phyloP scores from a whole-genome alignment of 92 coral and sea anemone genomes.

The Anthopleura xanthogrammica region DNA sequence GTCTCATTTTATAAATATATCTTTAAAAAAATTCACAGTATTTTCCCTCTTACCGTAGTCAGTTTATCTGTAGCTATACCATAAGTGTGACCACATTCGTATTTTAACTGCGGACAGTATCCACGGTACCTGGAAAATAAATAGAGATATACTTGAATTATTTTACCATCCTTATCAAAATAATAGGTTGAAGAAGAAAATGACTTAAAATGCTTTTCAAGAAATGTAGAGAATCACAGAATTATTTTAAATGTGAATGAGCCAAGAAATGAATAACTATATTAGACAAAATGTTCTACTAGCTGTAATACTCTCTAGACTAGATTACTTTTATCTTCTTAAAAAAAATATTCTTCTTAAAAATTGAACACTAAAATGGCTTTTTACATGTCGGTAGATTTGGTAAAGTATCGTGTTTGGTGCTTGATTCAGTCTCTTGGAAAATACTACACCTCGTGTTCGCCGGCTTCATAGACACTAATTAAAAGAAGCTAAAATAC shows the following conservation, averaged over 20 bases:
- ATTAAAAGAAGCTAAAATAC: not conserved
- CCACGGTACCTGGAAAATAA: slow-evolving; percentile 80
- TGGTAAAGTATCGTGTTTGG: not conserved
- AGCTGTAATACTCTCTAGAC: too few relatives aligned
- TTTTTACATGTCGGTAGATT: too few relatives aligned
- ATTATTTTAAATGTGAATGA: not conserved
- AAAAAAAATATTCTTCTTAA: too few relatives aligned
- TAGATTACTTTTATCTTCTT: too few relatives aligned
- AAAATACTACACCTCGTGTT: slow-evolving; percentile 2
- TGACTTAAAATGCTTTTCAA: too few relatives aligned
- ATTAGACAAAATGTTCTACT: not conserved
- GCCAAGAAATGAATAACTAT: not conserved
- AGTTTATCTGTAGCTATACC: slow-evolving; percentile 96
- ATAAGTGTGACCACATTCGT: slow-evolving; percentile 94
- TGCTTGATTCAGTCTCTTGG: not conserved
- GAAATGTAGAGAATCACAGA: too few relatives aligned
- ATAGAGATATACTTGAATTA: not conserved
- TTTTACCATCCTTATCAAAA: not conserved
- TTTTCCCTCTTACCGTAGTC: slow-evolving; percentile 65
- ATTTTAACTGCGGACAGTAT: slow-evolving; percentile 88
- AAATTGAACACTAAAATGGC: not conserved
- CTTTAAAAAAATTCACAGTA: too few relatives aligned
- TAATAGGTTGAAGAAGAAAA: too few relatives aligned
- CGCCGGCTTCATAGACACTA: not conserved
- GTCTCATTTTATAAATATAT: not conserved